Evolutionary conservation across 2,888 invertebrate species (phyloP).

Genomic region (Cheiracanthium punctorium): DNA sequence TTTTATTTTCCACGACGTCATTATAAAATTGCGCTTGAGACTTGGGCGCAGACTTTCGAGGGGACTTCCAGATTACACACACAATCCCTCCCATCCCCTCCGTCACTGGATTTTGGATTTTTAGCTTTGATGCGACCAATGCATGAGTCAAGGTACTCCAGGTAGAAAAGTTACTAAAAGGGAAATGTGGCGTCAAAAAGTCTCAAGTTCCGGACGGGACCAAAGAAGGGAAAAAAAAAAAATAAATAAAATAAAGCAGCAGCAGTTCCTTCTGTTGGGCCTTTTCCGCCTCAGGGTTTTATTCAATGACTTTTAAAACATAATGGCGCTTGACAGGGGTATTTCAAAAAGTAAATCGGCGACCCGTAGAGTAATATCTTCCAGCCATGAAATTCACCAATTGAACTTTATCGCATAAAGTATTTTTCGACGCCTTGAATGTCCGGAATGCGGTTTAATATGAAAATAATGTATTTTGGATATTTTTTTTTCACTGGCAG

Average conservation of each 20-base stretch:
- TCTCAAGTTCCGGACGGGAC: slow-evolving; percentile 23
- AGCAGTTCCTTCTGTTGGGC: not conserved
- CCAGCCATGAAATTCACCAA: not conserved
- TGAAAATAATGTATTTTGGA: no score
- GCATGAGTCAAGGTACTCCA: slow-evolving; percentile 52
- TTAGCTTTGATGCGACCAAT: not conserved
- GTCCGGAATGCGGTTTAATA: not conserved
- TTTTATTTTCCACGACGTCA: slow-evolving; percentile 9
- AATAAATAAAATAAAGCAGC: no score
- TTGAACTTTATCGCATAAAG: not conserved
- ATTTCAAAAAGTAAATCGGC: not conserved
- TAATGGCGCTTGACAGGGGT: not conserved
- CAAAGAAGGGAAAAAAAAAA: not conserved
- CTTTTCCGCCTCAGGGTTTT: not conserved
- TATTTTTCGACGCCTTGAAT: not conserved
- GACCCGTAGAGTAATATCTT: not conserved
- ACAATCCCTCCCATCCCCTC: not conserved
- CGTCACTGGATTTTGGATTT: no score
- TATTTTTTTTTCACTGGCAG: no score
- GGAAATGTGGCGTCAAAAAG: slow-evolving; percentile 37
- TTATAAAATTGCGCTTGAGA: not conserved
- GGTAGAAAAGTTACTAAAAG: slow-evolving; percentile 19
- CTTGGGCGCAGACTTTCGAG: slow-evolving; percentile 34
- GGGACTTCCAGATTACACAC: not conserved
- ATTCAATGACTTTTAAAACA: not conserved